phyloP scores from a whole-genome alignment of 1,140 invertebrate genomes.

The Papilio helenus region DNA sequence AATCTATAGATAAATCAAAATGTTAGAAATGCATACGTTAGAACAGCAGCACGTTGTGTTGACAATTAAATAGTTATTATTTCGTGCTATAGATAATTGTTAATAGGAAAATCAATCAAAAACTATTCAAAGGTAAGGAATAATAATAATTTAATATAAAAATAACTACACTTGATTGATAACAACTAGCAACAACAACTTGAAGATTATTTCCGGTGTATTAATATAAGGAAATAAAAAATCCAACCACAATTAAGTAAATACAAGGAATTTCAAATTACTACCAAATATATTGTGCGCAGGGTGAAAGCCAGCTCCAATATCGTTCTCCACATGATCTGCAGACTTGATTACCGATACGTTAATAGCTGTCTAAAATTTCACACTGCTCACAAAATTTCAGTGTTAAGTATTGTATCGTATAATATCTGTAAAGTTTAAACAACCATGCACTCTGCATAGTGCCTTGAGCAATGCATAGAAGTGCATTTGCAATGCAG shows the following conservation, averaged over 20 bases:
- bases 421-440: background rate
- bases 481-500: slow-evolving; percentile 29
- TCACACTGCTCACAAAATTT: no score
- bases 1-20: background rate
- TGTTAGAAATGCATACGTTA: background rate
- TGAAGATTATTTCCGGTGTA: background rate
- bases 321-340: no score
- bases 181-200: background rate
- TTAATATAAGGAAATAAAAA: background rate
- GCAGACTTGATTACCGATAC: no score
- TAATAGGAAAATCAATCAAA: slow-evolving; percentile 15
- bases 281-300: no score
- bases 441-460: background rate
- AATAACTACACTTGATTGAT: background rate
- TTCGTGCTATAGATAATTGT: background rate
- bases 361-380: background rate
- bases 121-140: background rate
- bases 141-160: slow-evolving; percentile 2
- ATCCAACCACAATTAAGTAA: background rate
- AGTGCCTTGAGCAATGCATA: slow-evolving; percentile 23
- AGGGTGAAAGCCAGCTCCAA: no score
- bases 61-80: slow-evolving; percentile 10
- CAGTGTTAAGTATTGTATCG: background rate
- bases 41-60: background rate
- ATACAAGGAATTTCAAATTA: no score